Conservation (phyloP, 1,140 invertebrate species). For the Nasonia giraulti region DNA sequence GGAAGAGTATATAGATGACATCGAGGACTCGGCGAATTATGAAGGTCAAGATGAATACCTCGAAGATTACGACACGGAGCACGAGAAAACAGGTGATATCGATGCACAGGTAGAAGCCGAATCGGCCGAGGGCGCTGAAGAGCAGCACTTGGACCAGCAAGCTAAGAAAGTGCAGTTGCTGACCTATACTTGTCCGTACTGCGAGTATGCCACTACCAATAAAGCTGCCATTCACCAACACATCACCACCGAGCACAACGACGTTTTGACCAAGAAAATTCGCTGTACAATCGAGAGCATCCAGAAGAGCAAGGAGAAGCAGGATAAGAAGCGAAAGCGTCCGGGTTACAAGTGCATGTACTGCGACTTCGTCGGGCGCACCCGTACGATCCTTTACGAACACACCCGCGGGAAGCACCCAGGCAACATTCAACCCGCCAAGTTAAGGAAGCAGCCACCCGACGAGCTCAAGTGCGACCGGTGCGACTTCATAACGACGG, state of each 20-base stretch:
- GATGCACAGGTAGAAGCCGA: not conserved
- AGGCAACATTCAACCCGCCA: constrained; percentile 46
- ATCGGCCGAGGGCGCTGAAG: not conserved
- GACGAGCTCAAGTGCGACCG: constrained; percentile 53
- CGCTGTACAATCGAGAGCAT: too few species aligned
- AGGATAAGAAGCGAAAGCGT: not conserved
- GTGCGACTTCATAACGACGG: constrained; percentile 72
- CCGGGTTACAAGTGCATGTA: not conserved
- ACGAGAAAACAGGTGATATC: not conserved
- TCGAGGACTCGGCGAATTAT: not conserved
- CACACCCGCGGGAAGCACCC: constrained; percentile 32
- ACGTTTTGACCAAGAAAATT: not conserved
- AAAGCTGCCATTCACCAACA: not conserved
- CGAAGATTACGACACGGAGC: not conserved
- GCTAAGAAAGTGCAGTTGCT: not conserved
- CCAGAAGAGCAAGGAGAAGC: not conserved
- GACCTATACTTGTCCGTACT: constrained; percentile 40
- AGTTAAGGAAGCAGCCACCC: constrained; percentile 6
- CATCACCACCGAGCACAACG: constrained; percentile 5
- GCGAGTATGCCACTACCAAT: not conserved
- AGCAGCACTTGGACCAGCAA: constrained; percentile 23
- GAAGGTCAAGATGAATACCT: not conserved
- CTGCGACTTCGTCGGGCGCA: constrained; percentile 3
- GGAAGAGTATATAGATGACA: not conserved
- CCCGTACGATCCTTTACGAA: not conserved